phyloP scores from a whole-genome alignment of 1,140 invertebrate species.

The Gonatopus flavifemur region DNA sequence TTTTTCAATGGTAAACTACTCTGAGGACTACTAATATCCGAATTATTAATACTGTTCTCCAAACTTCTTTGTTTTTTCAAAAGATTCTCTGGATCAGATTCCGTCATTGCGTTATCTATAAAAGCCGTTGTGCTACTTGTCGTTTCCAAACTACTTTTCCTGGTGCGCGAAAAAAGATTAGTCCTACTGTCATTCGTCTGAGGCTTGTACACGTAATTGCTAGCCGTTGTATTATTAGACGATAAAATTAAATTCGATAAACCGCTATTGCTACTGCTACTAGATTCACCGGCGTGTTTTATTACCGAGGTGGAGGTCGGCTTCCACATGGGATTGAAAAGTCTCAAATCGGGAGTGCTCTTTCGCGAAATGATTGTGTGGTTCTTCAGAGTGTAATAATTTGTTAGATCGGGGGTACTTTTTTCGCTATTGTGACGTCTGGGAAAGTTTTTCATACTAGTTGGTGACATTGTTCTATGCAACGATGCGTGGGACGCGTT shows the following conservation, averaged over 20 bases:
- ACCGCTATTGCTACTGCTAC: too few species aligned
- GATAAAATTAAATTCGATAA: slow-evolving; percentile 34
- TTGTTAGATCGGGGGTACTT: slow-evolving; percentile 29
- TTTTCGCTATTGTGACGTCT: slow-evolving; percentile 33
- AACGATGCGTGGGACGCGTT: slow-evolving; percentile 34
- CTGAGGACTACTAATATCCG: background rate
- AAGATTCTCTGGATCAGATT: background rate
- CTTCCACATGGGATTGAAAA: slow-evolving; percentile 18
- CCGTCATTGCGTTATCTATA: slow-evolving; percentile 3
- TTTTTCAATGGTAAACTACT: slow-evolving; percentile 26
- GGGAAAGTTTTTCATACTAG: slow-evolving; percentile 33
- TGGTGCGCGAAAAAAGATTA: slow-evolving; percentile 36
- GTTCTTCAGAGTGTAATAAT: slow-evolving; percentile 27
- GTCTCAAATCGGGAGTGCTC: slow-evolving; percentile 39
- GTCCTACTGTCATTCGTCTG: slow-evolving; percentile 36
- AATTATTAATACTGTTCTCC: background rate
- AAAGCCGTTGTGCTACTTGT: too few species aligned
- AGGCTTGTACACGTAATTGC: slow-evolving; percentile 43
- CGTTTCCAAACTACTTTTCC: slow-evolving; percentile 20
- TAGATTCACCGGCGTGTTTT: slow-evolving; percentile 17
- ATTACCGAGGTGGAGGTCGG: slow-evolving; percentile 7
- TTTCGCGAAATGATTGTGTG: slow-evolving; percentile 30
- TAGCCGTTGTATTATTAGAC: slow-evolving; percentile 43
- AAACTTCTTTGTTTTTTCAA: background rate
- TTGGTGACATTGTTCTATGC: slow-evolving; percentile 32